Evolutionary conservation across 2,113 vertebrate species (phyloP), one percentile per base, ranked within the genome.

Genomic region (Macroglossus sobrinus): DNA sequence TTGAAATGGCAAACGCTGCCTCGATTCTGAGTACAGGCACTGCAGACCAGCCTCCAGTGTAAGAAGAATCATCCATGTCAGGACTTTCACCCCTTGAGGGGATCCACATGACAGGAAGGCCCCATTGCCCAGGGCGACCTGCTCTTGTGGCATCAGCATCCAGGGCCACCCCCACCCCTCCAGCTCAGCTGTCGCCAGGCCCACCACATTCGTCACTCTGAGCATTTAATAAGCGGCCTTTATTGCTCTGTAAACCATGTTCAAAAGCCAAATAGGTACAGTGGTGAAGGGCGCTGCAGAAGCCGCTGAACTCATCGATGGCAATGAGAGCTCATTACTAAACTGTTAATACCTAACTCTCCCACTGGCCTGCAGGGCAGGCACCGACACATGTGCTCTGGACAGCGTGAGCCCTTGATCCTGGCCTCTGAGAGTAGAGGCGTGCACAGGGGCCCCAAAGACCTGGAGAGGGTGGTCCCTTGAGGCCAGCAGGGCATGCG

Each of bases 301-400:
- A 89, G 24, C 14, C 38, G 2, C 84, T 12, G 38, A 57, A n/a
- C 89, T 1, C 35, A 53, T 87, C 88, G 72, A 93, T 71, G 72
- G 95, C 97, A 69, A 90, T 7, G 91, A 96, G 96, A 79, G 72
- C 97, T 98, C 98, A 97, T 98, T 98, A 98, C 98, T 96, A 95
- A 98, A 85, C 97, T 98, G 98, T 96, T 98, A 84, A 98, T 98
- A 98, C 53, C 98, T 93, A 90, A 95, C 68, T 97, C 98, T 95
- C 88, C 90, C 10, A 2, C 96, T 64, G n/a, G 96, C 95, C 93
- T 15, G 95, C 57, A 40, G 96, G 89, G 81, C 76, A n/a, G 1
- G 55, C 5, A 63, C 94, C 97, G 98, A 96, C 57, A 76, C 69
- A 72, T 35, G 38, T 3, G 38, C 38, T 7, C 38, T 22, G 40